Evolutionary conservation across 1,140 invertebrate genomes (phyloP), one percentile per base, ranked within the genome.

Genomic region (Xylocopa sonorina): DNA sequence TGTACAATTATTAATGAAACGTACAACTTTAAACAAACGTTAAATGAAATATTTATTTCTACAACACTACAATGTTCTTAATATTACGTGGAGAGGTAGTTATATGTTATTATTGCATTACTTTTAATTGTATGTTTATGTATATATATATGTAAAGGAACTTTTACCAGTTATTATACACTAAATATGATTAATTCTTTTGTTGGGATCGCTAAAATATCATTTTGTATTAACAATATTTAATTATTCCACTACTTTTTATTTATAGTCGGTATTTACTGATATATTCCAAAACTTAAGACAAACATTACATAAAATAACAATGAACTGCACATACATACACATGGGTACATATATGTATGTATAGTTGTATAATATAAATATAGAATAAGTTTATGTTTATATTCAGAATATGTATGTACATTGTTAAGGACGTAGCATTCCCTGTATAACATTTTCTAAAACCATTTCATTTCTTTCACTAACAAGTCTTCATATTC

Each of bases 121-220:
- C 9, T 51, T 67, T 68, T 16, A 50, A 34, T 34, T 14, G 9
- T 81, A 75, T 53, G 27, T 64, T 64, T 78, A 50, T 69, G 62
- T 78, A 63, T 38, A 38, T 71, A 71, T 60, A 43, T 55, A 18
- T 43, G 24, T 32, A n/a, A n/a, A n/a, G n/a, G n/a, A n/a, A n/a
- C n/a, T n/a, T n/a, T n/a, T n/a, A n/a, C n/a, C n/a, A n/a, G n/a
- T n/a, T n/a, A n/a, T n/a, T n/a, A n/a, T n/a, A n/a, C n/a, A n/a
- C n/a, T n/a, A n/a, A n/a, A n/a, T n/a, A n/a, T n/a, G n/a, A n/a
- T n/a, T n/a, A n/a, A n/a, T n/a, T n/a, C n/a, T n/a, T n/a, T n/a
- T n/a, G n/a, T n/a, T n/a, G n/a, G n/a, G n/a, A n/a, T n/a, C n/a
- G n/a, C n/a, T n/a, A 14, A 46, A 46, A 7, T 46, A 46, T 12